A percentile compares a stretch with the other conserved stretches of the same genome.
Conservation (phyloP, 2,888 invertebrate species). For the Digitonthophagus gazella region DNA sequence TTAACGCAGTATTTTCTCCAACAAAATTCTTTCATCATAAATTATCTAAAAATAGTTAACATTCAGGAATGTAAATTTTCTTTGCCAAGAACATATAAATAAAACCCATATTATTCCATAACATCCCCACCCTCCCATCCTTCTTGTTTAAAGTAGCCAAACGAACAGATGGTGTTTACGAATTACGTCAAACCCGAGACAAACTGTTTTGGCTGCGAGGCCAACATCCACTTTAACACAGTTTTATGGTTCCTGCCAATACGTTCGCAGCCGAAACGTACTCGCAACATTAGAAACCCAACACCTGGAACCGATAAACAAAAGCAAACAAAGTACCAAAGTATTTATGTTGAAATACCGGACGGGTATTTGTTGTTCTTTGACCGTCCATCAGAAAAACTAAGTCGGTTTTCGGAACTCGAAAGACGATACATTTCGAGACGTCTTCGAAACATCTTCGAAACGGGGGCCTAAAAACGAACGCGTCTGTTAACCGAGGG, state of each 20-base stretch:
- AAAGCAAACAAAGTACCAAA: not conserved
- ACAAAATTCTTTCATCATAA: no score
- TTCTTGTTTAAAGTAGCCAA: not conserved
- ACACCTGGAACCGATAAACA: not conserved
- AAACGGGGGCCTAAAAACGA: no score
- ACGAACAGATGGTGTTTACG: not conserved
- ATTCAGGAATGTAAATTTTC: not conserved
- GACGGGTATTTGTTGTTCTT: not conserved
- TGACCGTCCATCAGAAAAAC: not conserved
- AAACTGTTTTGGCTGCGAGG: not conserved
- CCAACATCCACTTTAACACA: not conserved
- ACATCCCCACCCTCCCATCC: no score
- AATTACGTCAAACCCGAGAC: not conserved
- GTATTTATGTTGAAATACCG: no score
- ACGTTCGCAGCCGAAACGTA: not conserved
- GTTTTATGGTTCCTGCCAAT: not conserved
- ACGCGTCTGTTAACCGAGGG: not conserved
- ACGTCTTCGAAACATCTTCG: no score
- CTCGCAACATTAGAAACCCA: not conserved
- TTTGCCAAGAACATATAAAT: not conserved
- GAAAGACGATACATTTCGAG: not conserved
- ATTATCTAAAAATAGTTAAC: no score
- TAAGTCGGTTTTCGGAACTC: not conserved
- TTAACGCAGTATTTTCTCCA: no score
- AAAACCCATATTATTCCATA: no score